These are phyloP conservation scores for Lithobates pipiens DNA, from an alignment of 2,797 vertebrate genomes.

Conservation along the genomic window DNA sequence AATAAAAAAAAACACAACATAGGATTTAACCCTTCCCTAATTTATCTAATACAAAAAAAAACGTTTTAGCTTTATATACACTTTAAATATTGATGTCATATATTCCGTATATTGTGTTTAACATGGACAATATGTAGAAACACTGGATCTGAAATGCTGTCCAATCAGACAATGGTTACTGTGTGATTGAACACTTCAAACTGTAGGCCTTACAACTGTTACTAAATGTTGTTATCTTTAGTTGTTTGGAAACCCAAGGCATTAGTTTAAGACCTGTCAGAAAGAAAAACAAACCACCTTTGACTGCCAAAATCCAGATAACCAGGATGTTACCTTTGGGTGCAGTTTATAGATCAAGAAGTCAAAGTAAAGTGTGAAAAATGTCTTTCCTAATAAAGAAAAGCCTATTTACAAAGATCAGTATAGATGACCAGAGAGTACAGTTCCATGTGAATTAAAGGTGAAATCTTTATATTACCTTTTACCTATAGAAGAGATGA, in stretches of 20 bases:
- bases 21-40: background rate
- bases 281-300: constrained; percentile 43
- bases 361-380: constrained; percentile 28
- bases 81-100: background rate
- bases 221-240: constrained; percentile 35
- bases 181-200: background rate
- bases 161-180: constrained; percentile 52
- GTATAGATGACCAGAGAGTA: constrained; percentile 39
- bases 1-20: background rate
- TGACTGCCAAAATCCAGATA: constrained; percentile 32
- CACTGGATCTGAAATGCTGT: constrained; percentile 13
- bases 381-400: constrained; percentile 53
- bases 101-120: background rate
- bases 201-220: constrained; percentile 14
- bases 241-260: constrained; percentile 24
- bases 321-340: constrained; percentile 52
- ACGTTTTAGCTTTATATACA: too few species aligned
- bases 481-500: background rate
- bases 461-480: constrained; percentile 9
- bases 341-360: constrained; percentile 55
- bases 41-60: too few species aligned
- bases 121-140: constrained; percentile 11
- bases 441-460: constrained; percentile 17
- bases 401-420: constrained; percentile 52
- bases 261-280: constrained; percentile 48